Evolutionary conservation across 2,113 vertebrate genomes (phyloP), one percentile per base, ranked within the genome.

Genomic region (Melanerpes formicivorus): DNA sequence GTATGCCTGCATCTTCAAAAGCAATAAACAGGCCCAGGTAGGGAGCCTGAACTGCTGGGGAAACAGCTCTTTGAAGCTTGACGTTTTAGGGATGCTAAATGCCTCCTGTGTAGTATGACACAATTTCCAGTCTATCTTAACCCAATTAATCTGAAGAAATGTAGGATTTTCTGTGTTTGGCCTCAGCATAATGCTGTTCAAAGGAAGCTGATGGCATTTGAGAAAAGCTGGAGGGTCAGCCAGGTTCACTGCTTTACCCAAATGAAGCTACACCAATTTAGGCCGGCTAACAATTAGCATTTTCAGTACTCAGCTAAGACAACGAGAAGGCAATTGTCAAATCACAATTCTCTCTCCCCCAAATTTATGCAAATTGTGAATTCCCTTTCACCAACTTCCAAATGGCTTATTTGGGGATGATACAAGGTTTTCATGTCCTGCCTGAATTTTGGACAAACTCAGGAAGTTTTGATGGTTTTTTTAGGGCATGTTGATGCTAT

Each of bases 61-160:
- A 95, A 97, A 84, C 72, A 95, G 96, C 42, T 88, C 94, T 95
- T 89, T 77, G 93, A 94, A 90, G 92, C 89, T 34, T 65, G 77
- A 93, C 50, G 48, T 75, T 91, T 78, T 42, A 76, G 75, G 67
- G 75, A 74, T 74, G 67, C 81, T 87, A 25, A 90, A 84, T 46
- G 64, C 71, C 60, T 84, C 27, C 74, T 62, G 77, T 17, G 32
- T 14, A 76, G 37, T 21, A 54, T 58, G 65, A 67, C 5, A 4
- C 69, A 19, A 70, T 84, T 66, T 84, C 63, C 80, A 93, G 40
- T 70, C 64, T 29, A 59, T 48, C 14, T 95, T 77, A 92, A 94
- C 62, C 70, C 84, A 96, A 81, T 91, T 93, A 86, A 73, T 84
- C 55, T 75, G 76, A 70, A 91, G 63, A 90, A 90, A 91, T 15